A percentile compares a stretch with the other conserved stretches of the same genome.
Evolutionary conservation across 2,888 invertebrate species (phyloP).

Genomic region (Drosophila paramelanica): DNA sequence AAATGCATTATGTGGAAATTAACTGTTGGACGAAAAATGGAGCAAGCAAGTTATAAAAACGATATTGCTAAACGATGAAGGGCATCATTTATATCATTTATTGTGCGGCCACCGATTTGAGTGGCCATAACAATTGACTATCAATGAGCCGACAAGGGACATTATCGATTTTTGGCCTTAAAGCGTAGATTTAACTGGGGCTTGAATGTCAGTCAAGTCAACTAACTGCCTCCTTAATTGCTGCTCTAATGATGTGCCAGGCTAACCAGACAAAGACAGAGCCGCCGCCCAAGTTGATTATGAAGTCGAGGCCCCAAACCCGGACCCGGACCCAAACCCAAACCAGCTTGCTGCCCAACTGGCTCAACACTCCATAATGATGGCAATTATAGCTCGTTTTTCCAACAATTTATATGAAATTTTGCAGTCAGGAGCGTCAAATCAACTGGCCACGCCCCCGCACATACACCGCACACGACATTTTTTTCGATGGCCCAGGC

Average conservation of each 20-base stretch:
- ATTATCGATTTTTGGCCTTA: constrained; percentile 55
- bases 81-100: constrained; percentile 65
- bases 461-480: constrained; percentile 48
- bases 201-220: constrained; percentile 55
- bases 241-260: constrained; percentile 72
- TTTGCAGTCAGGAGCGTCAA: constrained; percentile 52
- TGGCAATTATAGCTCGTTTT: constrained; percentile 84
- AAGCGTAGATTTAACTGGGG: constrained; percentile 40
- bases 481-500: constrained; percentile 31
- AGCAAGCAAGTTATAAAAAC: constrained; percentile 65
- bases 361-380: constrained; percentile 84
- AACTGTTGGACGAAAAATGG: constrained; percentile 24
- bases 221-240: constrained; percentile 69
- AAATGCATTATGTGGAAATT: constrained; percentile 73
- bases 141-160: constrained; percentile 43
- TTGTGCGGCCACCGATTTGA: constrained; percentile 52
- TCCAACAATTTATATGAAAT: constrained; percentile 82
- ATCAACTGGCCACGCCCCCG: constrained; percentile 45
- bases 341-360: constrained; percentile 53
- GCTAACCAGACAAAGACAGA: constrained; percentile 47
- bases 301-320: constrained; percentile 46
- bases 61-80: constrained; percentile 29
- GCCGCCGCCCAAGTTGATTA: constrained; percentile 61
- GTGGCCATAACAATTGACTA: constrained; percentile 62
- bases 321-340: constrained; percentile 12